A percentile compares a stretch with the other conserved stretches of the same genome.
Evolutionary conservation across 2,113 vertebrate genomes (phyloP).

Genomic region (Solea solea): DNA sequence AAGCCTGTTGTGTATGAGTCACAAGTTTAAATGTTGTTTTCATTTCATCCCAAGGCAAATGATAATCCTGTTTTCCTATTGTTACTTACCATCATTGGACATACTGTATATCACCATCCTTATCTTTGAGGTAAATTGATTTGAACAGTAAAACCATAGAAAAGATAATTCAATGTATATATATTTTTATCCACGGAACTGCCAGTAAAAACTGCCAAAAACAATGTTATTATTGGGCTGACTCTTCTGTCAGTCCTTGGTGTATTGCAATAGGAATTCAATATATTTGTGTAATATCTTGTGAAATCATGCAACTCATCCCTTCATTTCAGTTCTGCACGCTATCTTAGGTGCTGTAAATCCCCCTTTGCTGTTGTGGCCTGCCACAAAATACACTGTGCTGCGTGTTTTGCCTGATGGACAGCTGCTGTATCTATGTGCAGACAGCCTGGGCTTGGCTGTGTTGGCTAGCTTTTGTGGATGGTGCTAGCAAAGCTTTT

Average conservation of each 20-base stretch:
- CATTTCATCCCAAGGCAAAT: slow-evolving; percentile 59
- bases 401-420: slow-evolving; percentile 74
- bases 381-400: slow-evolving; percentile 65
- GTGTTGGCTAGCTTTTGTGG: slow-evolving; percentile 74
- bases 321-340: slow-evolving; percentile 73
- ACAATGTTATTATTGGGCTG: slow-evolving; percentile 11
- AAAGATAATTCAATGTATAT: background rate
- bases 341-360: slow-evolving; percentile 58
- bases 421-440: slow-evolving; percentile 71
- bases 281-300: slow-evolving; percentile 30
- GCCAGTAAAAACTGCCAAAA: slow-evolving; percentile 1
- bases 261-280: slow-evolving; percentile 74
- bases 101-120: slow-evolving; percentile 15
- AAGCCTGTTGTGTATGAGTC: slow-evolving; percentile 45
- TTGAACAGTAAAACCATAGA: background rate
- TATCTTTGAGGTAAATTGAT: slow-evolving; percentile 6
- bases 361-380: slow-evolving; percentile 57
- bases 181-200: background rate
- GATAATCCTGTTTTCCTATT: slow-evolving; percentile 70
- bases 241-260: slow-evolving; percentile 6
- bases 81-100: slow-evolving; percentile 47
- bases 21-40: slow-evolving; percentile 55
- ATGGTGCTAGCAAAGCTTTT: slow-evolving; percentile 63
- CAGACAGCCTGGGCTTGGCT: slow-evolving; percentile 66
- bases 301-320: slow-evolving; percentile 67